These are phyloP conservation scores for Onychomys torridus DNA, from an alignment of 2,797 vertebrate species.

Conservation along the genomic window DNA sequence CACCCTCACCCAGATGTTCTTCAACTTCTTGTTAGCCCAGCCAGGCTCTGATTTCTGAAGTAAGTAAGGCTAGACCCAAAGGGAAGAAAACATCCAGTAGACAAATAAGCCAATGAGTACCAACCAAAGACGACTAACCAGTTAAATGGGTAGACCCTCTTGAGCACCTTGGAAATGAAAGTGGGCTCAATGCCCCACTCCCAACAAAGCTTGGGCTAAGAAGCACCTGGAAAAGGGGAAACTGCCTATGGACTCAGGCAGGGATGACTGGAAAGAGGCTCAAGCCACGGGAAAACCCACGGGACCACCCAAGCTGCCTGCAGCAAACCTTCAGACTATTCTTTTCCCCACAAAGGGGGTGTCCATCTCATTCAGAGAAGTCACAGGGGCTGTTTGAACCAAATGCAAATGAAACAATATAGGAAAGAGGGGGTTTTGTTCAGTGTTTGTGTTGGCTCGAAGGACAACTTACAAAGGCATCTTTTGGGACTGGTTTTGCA, in stretches of 20 bases:
- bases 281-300: not conserved
- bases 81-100: not conserved
- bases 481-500: not conserved
- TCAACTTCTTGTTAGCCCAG: not conserved
- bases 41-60: not conserved
- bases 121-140: not conserved
- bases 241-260: not conserved
- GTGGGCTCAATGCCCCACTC: no score
- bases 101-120: not conserved
- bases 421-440: not conserved
- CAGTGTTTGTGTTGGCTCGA: not conserved
- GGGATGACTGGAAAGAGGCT: not conserved
- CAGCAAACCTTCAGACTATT: not conserved
- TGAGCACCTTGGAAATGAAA: slow-evolving; percentile 22
- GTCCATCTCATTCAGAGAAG: not conserved
- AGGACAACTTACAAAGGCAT: not conserved
- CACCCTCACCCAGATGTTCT: not conserved
- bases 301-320: not conserved
- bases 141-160: not conserved
- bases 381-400: not conserved
- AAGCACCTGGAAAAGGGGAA: not conserved
- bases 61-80: not conserved
- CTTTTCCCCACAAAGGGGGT: not conserved
- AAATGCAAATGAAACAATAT: not conserved
- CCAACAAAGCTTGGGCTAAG: not conserved